Evolutionary conservation across 1,140 invertebrate genomes (phyloP).

Genomic region (Coenobita brevimanus): DNA sequence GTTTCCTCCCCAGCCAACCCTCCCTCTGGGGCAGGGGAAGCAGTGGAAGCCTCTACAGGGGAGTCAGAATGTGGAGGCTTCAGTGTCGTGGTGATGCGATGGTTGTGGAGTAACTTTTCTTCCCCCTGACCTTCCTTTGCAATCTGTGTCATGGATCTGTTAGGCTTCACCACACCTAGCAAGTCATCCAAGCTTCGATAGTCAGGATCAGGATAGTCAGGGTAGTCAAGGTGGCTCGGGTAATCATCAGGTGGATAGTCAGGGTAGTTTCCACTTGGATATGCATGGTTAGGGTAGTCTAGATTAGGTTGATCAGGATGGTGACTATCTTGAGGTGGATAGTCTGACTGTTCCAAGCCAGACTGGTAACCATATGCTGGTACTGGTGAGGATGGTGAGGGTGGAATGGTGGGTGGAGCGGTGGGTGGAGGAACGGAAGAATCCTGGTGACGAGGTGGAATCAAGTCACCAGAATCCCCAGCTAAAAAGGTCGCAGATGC

Average conservation of each 20-base stretch:
- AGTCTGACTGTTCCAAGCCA: not conserved
- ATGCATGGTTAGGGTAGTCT: not conserved
- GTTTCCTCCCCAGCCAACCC: not conserved
- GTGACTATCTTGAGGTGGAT: not conserved
- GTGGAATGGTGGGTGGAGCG: not conserved
- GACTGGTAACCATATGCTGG: not conserved
- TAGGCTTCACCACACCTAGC: slow-evolving; percentile 25
- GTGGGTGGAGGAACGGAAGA: not conserved
- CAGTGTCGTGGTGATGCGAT: slow-evolving; percentile 6
- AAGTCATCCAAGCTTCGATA: slow-evolving; percentile 31
- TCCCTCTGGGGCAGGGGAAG: not conserved
- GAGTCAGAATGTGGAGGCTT: not conserved
- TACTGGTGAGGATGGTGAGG: not conserved
- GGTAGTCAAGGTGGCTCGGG: too few relatives aligned
- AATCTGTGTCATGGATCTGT: not conserved
- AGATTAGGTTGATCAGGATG: not conserved
- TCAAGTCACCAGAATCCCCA: not conserved
- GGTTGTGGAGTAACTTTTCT: slow-evolving; percentile 32
- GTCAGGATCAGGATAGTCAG: not conserved
- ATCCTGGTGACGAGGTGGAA: not conserved
- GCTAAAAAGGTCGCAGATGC: not conserved
- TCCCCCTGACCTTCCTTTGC: slow-evolving; percentile 32
- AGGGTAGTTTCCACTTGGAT: too few relatives aligned
- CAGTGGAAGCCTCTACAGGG: not conserved
- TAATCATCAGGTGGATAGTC: not conserved